These are phyloP conservation scores for Xenopus petersii DNA, from an alignment of 2,797 vertebrate genomes.

Conservation along the genomic window DNA sequence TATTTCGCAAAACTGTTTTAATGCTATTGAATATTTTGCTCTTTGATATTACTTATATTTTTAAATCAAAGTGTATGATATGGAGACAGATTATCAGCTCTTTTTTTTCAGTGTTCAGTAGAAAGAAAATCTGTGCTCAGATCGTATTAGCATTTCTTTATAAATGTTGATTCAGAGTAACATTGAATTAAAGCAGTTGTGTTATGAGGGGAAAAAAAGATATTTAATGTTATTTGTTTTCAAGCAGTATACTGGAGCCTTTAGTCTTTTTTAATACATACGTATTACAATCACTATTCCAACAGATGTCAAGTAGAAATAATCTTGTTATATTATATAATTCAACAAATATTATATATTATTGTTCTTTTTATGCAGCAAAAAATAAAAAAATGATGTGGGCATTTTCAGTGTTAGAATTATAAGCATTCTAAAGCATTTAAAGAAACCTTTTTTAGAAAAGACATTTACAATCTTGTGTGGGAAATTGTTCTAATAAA, in stretches of 20 bases:
- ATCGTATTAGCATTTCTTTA: conserved; percentile 29
- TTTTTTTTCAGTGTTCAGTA: conserved; percentile 13
- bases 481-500: no score
- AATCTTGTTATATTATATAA: background rate
- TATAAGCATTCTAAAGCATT: background rate
- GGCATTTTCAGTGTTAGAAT: background rate
- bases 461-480: no score
- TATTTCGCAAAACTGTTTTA: conserved; percentile 87
- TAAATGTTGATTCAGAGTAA: conserved; percentile 19
- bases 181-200: conserved; percentile 10
- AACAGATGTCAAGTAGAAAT: conserved; percentile 15
- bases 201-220: conserved; percentile 18
- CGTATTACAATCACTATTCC: conserved; percentile 10
- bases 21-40: conserved; percentile 82
- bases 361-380: background rate
- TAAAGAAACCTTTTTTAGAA: background rate
- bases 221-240: conserved; percentile 1
- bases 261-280: conserved; percentile 19
- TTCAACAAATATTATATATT: background rate
- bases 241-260: background rate
- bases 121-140: conserved; percentile 6
- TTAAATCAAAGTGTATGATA: background rate
- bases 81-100: background rate
- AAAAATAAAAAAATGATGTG: background rate
- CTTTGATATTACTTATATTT: conserved; percentile 69